These are phyloP conservation scores for Anser cygnoides DNA, from an alignment of 2,113 vertebrate species.

Conservation along the genomic window DNA sequence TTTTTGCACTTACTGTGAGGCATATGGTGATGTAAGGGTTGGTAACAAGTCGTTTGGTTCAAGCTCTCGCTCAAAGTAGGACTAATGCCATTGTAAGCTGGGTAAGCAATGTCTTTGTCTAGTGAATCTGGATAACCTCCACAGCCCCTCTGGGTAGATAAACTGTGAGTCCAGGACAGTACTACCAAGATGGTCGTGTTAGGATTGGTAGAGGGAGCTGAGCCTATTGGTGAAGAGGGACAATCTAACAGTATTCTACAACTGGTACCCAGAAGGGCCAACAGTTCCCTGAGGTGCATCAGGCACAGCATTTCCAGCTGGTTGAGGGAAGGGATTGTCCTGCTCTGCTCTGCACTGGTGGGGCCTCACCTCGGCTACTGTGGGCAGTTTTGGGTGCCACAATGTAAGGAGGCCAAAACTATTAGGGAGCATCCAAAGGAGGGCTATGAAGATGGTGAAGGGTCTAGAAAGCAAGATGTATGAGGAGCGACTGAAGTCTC, in stretches of 20 bases:
- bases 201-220: background rate
- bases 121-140: background rate
- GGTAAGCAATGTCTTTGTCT: background rate
- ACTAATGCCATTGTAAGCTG: background rate
- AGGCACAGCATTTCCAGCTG: no score
- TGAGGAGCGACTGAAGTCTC: no score
- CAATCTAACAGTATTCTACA: background rate
- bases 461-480: no score
- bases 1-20: background rate
- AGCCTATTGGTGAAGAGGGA: background rate
- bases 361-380: no score
- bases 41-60: background rate
- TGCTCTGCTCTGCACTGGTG: no score
- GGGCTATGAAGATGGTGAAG: no score
- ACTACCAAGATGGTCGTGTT: background rate
- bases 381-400: no score
- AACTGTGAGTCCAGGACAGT: background rate
- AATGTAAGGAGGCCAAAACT: no score
- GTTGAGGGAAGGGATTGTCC: no score
- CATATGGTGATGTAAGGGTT: background rate
- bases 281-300: no score
- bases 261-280: no score
- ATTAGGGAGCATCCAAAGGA: no score
- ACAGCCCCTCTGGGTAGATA: background rate
- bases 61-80: background rate